phyloP scores from a whole-genome alignment of 2,888 invertebrate species.

The Parapristionchus giblindavisi region DNA sequence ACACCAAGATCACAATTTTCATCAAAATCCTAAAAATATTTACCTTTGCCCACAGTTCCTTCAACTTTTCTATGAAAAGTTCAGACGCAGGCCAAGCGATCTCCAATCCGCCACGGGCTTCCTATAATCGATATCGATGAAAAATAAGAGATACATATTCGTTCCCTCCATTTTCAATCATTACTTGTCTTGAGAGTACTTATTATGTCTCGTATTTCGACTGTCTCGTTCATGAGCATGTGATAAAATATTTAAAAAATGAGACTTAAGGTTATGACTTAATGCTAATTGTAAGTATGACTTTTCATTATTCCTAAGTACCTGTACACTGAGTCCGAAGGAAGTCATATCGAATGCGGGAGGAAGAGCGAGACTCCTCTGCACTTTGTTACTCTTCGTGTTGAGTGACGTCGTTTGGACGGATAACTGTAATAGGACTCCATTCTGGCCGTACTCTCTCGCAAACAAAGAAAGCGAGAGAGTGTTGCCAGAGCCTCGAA shows the following conservation, averaged over 20 bases:
- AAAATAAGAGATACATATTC: neutral
- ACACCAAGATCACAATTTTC: too few species aligned
- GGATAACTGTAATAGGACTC: slow-evolving; percentile 15
- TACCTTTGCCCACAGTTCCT: slow-evolving; percentile 65
- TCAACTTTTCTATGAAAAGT: slow-evolving; percentile 56
- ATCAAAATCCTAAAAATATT: too few species aligned
- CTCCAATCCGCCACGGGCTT: slow-evolving; percentile 57
- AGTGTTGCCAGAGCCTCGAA: too few species aligned
- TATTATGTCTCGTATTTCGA: too few species aligned
- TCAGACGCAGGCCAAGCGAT: slow-evolving; percentile 65
- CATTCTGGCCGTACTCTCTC: too few species aligned
- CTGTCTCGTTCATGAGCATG: too few species aligned
- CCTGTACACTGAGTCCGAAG: slow-evolving; percentile 61
- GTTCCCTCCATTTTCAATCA: neutral
- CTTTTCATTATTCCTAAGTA: slow-evolving; percentile 29
- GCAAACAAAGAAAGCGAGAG: too few species aligned
- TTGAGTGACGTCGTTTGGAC: slow-evolving; percentile 20
- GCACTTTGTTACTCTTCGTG: slow-evolving; percentile 56
- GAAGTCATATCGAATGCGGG: slow-evolving; percentile 66
- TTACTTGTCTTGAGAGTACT: too few species aligned
- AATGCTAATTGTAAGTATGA: neutral
- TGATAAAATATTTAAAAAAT: too few species aligned
- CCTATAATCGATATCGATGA: slow-evolving; percentile 44
- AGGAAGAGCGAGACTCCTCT: slow-evolving; percentile 62
- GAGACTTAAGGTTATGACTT: too few species aligned